Base-by-base conservation (phyloP, 2,113 vertebrate genomes). In the Leucopsar rothschildi region DNA sequence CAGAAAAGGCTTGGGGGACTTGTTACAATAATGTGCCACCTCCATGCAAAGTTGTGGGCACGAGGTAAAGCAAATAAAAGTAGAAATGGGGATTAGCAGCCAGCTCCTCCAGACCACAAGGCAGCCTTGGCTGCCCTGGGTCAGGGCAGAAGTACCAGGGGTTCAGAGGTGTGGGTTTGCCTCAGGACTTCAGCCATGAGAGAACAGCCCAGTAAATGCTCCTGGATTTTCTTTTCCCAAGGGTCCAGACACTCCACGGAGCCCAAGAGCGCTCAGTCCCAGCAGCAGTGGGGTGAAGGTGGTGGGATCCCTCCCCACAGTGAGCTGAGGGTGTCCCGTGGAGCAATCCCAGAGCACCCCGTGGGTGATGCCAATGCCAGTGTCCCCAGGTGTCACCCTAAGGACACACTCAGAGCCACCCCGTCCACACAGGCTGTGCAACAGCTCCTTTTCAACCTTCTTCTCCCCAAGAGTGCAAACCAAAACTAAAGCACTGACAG, bases 1-100 rank as follows among this genome's bases (percentile, higher is more conserved):
- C 71, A 96, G 92, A 91, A 90, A 97, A 87, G 84, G 94, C 97
- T 97, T 97, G 93, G 84, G 95, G 97, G 95, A 96, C 96, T 97
- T 96, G 95, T 97, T 97, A 92, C 75, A 96, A 82, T 91, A 91
- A 97, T 70, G 33, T 90, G 93, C 92, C 92, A 88, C 93, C 94
- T 95, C 95, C 96, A 84, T 93, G 95, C 92, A 96, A 95, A 96
- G 79, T 90, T 94, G 83, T 88, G 94, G 95, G 91, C 92, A 96
- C 15, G 14, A 90, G 47, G 55, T 56, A 57, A 88, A 88, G 76
- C 18, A 55, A 90, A 93, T 71, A n/a, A 57, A 90, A 88, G 44
- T 29, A 31, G 91, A 92, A 90, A 59, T 0, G 1, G 55, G 61
- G 76, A 86, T 88, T 60, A 45, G 72, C n/a, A 73, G 53, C 39